These are phyloP conservation scores for Trissolcus basalis DNA, from an alignment of 1,140 invertebrate species.

Conservation along the genomic window DNA sequence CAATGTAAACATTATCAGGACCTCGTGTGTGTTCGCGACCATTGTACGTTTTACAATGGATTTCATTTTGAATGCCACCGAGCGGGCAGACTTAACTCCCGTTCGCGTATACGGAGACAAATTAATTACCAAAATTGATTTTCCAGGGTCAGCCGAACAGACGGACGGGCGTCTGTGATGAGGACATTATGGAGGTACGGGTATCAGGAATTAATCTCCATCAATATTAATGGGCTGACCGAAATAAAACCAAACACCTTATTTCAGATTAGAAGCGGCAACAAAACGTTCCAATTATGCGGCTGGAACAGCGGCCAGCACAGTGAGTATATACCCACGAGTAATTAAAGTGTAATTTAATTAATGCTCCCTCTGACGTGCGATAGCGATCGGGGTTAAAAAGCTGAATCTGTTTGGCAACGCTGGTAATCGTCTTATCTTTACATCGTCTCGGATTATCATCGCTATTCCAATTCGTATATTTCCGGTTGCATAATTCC, in stretches of 20 bases:
- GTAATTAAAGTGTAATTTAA: slow-evolving; percentile 27
- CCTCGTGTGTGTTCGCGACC: slow-evolving; percentile 1
- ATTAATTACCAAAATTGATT: slow-evolving; percentile 32
- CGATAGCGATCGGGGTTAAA: slow-evolving; percentile 4
- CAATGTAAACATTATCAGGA: slow-evolving; percentile 27
- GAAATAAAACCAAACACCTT: slow-evolving; percentile 25
- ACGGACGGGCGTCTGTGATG: slow-evolving; percentile 85
- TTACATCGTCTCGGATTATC: slow-evolving; percentile 4
- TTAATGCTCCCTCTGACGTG: slow-evolving; percentile 10
- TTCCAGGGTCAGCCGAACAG: slow-evolving; percentile 87
- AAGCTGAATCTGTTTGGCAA: slow-evolving; percentile 1
- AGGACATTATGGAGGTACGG: slow-evolving; percentile 77
- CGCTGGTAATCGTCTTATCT: slow-evolving; percentile 21
- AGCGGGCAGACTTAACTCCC: slow-evolving; percentile 3
- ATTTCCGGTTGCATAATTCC: slow-evolving; percentile 13
- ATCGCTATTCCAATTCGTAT: slow-evolving; percentile 5
- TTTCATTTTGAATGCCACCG: slow-evolving; percentile 9
- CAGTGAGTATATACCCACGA: slow-evolving; percentile 76
- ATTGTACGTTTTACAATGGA: slow-evolving; percentile 19
- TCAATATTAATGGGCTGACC: slow-evolving; percentile 1
- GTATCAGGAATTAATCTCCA: background rate
- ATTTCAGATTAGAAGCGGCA: slow-evolving; percentile 74
- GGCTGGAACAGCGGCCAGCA: slow-evolving; percentile 90
- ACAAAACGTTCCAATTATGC: slow-evolving; percentile 81
- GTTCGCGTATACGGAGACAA: background rate